phyloP scores from a whole-genome alignment of 92 coral and sea anemone genomes.

The Isaurus tuberculatus region DNA sequence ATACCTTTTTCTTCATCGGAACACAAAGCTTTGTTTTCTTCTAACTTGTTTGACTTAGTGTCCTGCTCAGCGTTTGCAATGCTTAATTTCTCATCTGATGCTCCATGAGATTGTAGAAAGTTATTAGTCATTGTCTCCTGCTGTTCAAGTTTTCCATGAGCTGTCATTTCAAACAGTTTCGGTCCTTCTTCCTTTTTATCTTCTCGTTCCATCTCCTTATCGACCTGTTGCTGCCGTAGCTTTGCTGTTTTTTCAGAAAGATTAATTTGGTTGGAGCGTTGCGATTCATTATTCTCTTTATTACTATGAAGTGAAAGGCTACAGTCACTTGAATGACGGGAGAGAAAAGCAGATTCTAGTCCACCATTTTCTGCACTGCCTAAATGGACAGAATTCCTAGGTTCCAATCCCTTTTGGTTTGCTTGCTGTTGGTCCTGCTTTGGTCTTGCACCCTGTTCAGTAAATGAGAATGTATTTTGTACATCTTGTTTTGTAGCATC shows the following conservation, averaged over 20 bases:
- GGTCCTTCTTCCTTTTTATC: neutral
- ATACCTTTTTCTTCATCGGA: slow-evolving; percentile 13
- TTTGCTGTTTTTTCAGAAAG: neutral
- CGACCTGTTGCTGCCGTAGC: neutral
- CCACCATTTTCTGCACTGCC: slow-evolving; percentile 6
- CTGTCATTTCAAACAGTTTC: neutral
- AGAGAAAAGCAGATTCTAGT: slow-evolving; percentile 2
- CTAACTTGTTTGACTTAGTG: neutral
- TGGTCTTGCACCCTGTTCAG: slow-evolving; percentile 25
- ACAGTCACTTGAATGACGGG: slow-evolving; percentile 25
- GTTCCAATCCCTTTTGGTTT: neutral
- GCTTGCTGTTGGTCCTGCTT: neutral
- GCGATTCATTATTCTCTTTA: neutral
- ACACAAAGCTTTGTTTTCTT: neutral
- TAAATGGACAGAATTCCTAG: neutral
- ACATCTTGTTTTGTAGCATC: neutral
- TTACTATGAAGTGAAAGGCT: slow-evolving; percentile 3
- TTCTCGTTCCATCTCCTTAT: neutral
- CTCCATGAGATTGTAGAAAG: neutral
- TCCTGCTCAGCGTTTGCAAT: neutral
- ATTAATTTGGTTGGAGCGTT: neutral
- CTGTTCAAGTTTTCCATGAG: neutral
- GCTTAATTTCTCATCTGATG: neutral
- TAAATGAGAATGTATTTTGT: neutral
- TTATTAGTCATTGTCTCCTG: neutral